Evolutionary conservation across 2,888 invertebrate genomes (phyloP).

Genomic region (Fragum fragum): DNA sequence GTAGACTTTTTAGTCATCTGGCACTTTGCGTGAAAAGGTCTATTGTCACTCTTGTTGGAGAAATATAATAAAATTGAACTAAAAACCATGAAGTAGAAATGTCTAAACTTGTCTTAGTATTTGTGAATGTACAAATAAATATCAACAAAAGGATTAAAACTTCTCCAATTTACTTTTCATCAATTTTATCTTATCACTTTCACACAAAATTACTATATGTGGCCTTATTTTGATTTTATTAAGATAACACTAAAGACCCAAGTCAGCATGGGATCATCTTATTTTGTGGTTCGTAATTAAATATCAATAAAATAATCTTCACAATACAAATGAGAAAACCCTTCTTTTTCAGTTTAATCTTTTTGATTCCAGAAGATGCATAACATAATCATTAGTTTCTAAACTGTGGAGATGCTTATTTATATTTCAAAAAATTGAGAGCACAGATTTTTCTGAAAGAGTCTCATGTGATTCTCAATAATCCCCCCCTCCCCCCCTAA

Average conservation of each 20-base stretch:
- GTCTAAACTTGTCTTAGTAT: background rate
- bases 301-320: constrained; percentile 24
- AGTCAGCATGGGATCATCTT: constrained; percentile 21
- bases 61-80: too few relatives aligned
- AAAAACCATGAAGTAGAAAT: too few relatives aligned
- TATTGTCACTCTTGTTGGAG: too few relatives aligned
- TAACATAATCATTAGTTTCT: too few relatives aligned
- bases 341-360: background rate
- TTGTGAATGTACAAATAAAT: background rate
- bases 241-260: constrained; percentile 26
- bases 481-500: too few relatives aligned
- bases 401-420: too few relatives aligned
- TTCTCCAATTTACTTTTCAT: constrained; percentile 20
- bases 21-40: too few relatives aligned
- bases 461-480: too few relatives aligned
- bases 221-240: constrained; percentile 28
- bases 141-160: constrained; percentile 17
- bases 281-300: constrained; percentile 23
- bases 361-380: too few relatives aligned
- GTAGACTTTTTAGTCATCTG: too few relatives aligned
- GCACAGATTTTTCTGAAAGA: too few relatives aligned
- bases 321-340: background rate
- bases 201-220: constrained; percentile 22
- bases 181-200: constrained; percentile 25
- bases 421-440: too few relatives aligned